Conservation (phyloP, 2,888 invertebrate species). For the Drosophila anomelani region DNA sequence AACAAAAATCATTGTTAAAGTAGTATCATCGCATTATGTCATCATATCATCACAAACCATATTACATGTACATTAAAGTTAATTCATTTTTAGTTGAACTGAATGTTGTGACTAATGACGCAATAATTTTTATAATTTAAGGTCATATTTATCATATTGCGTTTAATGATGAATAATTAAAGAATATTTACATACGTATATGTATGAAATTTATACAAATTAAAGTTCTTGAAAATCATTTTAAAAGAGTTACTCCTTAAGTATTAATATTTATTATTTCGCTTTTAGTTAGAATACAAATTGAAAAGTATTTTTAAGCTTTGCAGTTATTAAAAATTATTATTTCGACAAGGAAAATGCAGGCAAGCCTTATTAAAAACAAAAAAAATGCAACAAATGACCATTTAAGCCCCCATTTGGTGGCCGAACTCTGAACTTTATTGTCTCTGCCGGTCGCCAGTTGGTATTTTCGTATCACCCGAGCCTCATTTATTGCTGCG, state of each 20-base stretch:
- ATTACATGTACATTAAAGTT: background rate
- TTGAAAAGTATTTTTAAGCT: background rate
- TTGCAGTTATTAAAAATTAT: background rate
- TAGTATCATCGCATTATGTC: background rate
- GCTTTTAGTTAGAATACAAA: background rate
- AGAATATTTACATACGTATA: too few species aligned
- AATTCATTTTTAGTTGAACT: background rate
- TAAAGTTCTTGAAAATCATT: too few species aligned
- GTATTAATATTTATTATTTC: background rate
- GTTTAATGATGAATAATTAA: background rate
- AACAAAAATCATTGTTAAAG: background rate
- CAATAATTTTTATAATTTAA: background rate
- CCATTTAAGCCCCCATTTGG: conserved; percentile 30
- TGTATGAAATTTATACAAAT: too few species aligned
- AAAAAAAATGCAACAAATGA: conserved; percentile 8
- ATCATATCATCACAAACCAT: background rate
- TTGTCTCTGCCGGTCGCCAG: conserved; percentile 35
- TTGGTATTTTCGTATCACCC: conserved; percentile 31
- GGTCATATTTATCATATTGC: background rate
- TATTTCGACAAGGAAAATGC: background rate
- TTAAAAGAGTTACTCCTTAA: background rate
- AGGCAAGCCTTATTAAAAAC: background rate
- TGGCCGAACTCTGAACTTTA: conserved; percentile 68
- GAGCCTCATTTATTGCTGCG: conserved; percentile 29
- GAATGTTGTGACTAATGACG: background rate